Base-by-base conservation (phyloP, 2,888 invertebrate genomes). In the Dryococelus australis region DNA sequence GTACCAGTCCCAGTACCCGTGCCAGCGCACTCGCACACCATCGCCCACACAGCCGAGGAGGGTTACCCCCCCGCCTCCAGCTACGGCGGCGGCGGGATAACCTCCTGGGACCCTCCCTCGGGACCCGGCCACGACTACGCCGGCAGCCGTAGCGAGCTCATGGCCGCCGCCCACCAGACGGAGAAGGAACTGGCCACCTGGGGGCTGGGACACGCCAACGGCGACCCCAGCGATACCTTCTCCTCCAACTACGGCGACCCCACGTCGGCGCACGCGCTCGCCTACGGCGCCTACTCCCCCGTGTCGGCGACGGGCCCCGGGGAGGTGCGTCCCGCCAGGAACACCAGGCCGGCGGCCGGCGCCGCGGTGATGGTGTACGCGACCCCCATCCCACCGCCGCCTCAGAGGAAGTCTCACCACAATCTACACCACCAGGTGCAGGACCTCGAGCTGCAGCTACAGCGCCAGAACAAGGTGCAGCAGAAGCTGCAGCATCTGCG, bases 131-230 rank as follows among this genome's bases (percentile, higher is more conserved):
- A 86, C 88, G 88, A 88, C 86, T 88, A 89, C 88, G n/a, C n/a
- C n/a, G 83, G n/a, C 83, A 85, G 94, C 90, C 94, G 95, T 88
- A 94, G 93, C 90, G 94, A 87, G 83, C 85, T 84, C 78, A 43
- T 86, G 43, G 27, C 85, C 16, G 88, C 86, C 12, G 83, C 89
- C 43, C 85, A 95, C 89, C 65, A 24, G 10, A 24, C 65, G 20
- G 94, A 93, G 47, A 94, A 94, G 89, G 95, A 95, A 89, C 94
- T 95, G 90, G 94, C 94, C 89, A 91, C 94, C 53, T 95, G 95
- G 95, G 95, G 95, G 84, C 93, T 95, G 86, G 78, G 78, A 81
- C 85, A 53, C 87, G 53, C 27, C 47, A 28, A 86, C 51, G 47
- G 79, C 28, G 87, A 85, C 85, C 86, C 87, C 20, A 84, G 85